Evolutionary conservation across 1,140 invertebrate genomes (phyloP).

Genomic region (Zaprionus taronus): DNA sequence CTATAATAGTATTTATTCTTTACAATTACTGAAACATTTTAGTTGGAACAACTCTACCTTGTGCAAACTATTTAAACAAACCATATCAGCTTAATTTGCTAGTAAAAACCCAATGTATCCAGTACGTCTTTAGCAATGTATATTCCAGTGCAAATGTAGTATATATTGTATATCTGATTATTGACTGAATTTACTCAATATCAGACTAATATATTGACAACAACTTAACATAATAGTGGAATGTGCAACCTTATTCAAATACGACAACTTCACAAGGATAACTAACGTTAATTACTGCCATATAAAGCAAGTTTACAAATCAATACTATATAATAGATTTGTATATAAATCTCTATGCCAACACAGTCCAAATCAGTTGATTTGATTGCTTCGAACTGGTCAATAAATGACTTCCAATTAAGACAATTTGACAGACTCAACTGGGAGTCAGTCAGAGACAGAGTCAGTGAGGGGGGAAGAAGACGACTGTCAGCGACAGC

Average conservation of each 20-base stretch:
- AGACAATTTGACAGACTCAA: slow-evolving; percentile 75
- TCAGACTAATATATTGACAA: too few species aligned
- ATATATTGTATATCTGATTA: too few species aligned
- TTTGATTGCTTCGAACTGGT: slow-evolving; percentile 72
- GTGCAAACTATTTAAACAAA: too few species aligned
- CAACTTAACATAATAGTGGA: not conserved
- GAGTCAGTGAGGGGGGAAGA: not conserved
- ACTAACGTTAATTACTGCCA: not conserved
- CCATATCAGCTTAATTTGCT: too few species aligned
- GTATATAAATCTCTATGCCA: slow-evolving; percentile 15
- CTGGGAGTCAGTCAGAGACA: not conserved
- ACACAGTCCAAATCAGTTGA: slow-evolving; percentile 34
- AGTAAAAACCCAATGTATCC: too few species aligned
- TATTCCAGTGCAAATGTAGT: too few species aligned
- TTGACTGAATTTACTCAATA: too few species aligned
- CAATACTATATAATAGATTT: slow-evolving; percentile 13
- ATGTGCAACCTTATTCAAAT: not conserved
- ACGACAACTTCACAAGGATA: not conserved
- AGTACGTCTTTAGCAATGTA: too few species aligned
- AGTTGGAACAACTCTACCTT: too few species aligned
- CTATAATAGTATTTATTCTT: too few species aligned
- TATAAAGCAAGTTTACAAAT: not conserved
- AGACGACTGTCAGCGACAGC: slow-evolving; percentile 66
- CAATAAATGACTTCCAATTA: slow-evolving; percentile 81
- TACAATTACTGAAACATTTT: too few species aligned